phyloP scores from a whole-genome alignment of 2,113 vertebrate species.

The Parotia lawesii region DNA sequence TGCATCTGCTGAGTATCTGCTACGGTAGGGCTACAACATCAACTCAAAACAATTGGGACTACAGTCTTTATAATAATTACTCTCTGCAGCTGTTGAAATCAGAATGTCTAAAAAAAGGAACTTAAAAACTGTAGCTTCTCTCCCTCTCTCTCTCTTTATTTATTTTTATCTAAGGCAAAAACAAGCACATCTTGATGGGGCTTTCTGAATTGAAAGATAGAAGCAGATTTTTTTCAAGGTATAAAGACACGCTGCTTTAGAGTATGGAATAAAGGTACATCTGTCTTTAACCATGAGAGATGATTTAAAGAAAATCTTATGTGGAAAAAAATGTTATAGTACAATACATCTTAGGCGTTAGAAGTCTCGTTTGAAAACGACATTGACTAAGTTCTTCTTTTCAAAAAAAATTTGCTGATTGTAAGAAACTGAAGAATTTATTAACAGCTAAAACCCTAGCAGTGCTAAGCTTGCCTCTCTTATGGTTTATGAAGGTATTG shows the following conservation, averaged over 20 bases:
- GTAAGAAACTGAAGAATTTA: slow-evolving; percentile 4
- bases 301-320: not conserved
- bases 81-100: slow-evolving; percentile 49
- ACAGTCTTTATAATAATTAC: slow-evolving; percentile 65
- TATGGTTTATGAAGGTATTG: not conserved
- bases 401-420: not conserved
- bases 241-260: not conserved
- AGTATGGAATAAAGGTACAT: not conserved
- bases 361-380: not conserved
- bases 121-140: not conserved
- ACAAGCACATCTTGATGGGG: not conserved
- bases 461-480: not conserved
- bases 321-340: not conserved
- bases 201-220: not conserved
- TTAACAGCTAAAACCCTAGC: not conserved
- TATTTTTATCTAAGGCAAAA: slow-evolving; percentile 23
- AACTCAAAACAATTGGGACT: slow-evolving; percentile 52
- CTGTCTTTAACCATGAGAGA: not conserved
- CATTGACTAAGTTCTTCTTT: not conserved
- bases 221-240: slow-evolving; percentile 4
- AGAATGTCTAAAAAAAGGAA: slow-evolving; percentile 30
- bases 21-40: slow-evolving; percentile 28
- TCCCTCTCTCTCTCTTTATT: not conserved
- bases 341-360: not conserved
- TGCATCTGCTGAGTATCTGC: slow-evolving; percentile 63